Percentiles rank a stretch among this genome's conserved stretches.
phyloP scores from a whole-genome alignment of 1,140 invertebrate species.

The Paramacrobiotus metropolitanus region DNA sequence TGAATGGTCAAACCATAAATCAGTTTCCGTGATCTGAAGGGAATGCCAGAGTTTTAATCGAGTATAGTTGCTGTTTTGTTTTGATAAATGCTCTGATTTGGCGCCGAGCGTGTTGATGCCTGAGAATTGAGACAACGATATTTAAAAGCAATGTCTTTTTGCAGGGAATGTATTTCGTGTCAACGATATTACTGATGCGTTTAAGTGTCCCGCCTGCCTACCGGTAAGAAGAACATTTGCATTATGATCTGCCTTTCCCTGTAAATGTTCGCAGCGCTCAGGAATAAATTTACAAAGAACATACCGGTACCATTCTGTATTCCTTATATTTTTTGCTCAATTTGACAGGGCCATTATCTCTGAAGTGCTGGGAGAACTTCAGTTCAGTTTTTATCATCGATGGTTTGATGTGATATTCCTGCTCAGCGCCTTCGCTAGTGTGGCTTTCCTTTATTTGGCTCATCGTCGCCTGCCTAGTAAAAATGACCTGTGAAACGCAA shows the following conservation, averaged over 20 bases:
- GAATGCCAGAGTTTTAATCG: too few species aligned
- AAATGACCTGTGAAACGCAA: slow-evolving; percentile 4
- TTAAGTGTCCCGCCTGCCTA: slow-evolving; percentile 99
- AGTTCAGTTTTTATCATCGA: slow-evolving; percentile 98
- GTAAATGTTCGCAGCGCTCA: neutral
- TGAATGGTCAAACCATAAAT: too few species aligned
- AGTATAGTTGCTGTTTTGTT: too few species aligned
- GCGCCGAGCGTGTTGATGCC: too few species aligned
- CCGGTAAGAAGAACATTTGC: slow-evolving; percentile 27
- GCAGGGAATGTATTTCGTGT: slow-evolving; percentile 97
- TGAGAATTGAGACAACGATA: too few species aligned
- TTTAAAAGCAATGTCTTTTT: too few species aligned
- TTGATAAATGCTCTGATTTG: too few species aligned
- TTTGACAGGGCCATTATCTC: slow-evolving; percentile 80
- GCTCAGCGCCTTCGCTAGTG: slow-evolving; percentile 80
- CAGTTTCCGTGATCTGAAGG: too few species aligned
- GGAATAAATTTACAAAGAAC: neutral
- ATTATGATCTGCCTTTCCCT: neutral
- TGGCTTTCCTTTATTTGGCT: slow-evolving; percentile 78
- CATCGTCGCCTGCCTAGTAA: slow-evolving; percentile 45
- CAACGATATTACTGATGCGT: slow-evolving; percentile 81
- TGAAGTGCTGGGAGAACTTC: slow-evolving; percentile 83
- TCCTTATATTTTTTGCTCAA: too few species aligned
- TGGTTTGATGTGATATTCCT: slow-evolving; percentile 99
- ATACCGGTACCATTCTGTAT: slow-evolving; percentile 11